phyloP scores from a whole-genome alignment of 1,140 invertebrate species.

The Muscidifurax raptorellus region DNA sequence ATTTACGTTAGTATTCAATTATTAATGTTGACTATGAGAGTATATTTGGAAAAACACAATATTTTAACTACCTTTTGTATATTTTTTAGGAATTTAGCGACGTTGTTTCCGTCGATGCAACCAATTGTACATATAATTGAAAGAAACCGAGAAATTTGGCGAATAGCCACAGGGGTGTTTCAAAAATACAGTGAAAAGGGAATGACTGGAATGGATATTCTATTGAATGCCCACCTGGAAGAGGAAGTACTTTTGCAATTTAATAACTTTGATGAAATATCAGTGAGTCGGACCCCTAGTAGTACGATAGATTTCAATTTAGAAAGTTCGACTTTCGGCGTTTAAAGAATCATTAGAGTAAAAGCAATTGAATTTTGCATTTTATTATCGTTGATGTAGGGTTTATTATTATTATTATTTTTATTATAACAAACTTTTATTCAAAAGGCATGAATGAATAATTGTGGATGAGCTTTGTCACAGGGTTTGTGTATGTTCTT shows the following conservation, averaged over 20 bases:
- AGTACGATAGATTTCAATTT: conserved; percentile 45
- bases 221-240: conserved; percentile 62
- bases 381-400: conserved; percentile 38
- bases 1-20: conserved; percentile 64
- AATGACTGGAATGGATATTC: conserved; percentile 62
- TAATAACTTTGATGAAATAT: conserved; percentile 48
- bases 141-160: conserved; percentile 64
- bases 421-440: conserved; percentile 41
- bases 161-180: conserved; percentile 59
- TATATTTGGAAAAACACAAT: conserved; percentile 5
- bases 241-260: conserved; percentile 59
- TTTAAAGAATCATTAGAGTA: conserved; percentile 46
- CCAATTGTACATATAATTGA: conserved; percentile 61
- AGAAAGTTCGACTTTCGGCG: conserved; percentile 46
- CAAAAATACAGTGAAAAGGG: conserved; percentile 60
- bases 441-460: conserved; percentile 42
- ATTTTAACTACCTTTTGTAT: conserved; percentile 41
- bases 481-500: conserved; percentile 32
- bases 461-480: conserved; percentile 42
- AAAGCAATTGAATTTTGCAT: conserved; percentile 40
- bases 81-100: conserved; percentile 68
- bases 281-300: conserved; percentile 30
- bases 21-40: not conserved
- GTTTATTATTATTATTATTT: conserved; percentile 17
- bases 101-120: conserved; percentile 63